Conservation (phyloP, 2,797 vertebrate genomes). For the Cuniculus paca region DNA sequence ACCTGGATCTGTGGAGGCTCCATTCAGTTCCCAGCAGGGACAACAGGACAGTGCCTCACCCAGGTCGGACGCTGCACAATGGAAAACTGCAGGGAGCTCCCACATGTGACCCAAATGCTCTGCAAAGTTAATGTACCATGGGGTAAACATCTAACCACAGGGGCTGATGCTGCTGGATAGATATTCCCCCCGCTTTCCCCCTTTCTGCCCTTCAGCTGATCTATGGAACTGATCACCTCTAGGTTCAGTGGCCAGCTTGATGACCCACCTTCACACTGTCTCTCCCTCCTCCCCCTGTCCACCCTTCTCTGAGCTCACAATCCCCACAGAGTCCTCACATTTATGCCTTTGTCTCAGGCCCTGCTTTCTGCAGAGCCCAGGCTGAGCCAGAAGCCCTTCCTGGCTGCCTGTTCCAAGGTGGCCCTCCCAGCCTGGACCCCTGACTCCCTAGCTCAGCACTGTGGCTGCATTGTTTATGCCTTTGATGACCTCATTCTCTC, state of each 20-base stretch:
- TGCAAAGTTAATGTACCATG: fast-evolving
- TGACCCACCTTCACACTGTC: not conserved
- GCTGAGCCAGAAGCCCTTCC: not conserved
- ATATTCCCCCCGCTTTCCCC: too few species aligned
- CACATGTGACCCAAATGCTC: too few species aligned
- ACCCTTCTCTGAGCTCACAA: not conserved
- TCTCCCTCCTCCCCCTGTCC: not conserved
- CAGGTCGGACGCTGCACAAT: fast-evolving
- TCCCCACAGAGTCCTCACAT: not conserved
- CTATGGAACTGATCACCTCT: fast-evolving
- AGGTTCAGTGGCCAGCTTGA: not conserved
- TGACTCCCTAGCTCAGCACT: fast-evolving
- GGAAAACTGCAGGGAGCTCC: not conserved
- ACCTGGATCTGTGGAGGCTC: not conserved
- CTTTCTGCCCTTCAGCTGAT: fast-evolving
- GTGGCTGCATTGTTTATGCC: not conserved
- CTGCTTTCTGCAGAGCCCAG: not conserved
- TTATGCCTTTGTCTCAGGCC: not conserved
- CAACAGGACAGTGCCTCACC: not conserved
- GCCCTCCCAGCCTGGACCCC: not conserved
- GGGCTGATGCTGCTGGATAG: not conserved
- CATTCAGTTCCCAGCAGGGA: not conserved
- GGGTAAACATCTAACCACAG: not conserved
- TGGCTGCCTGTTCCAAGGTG: not conserved
- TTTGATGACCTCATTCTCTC: not conserved